Conservation (phyloP, 2,113 vertebrate species). For the Nothocercus nigrocapillus region DNA sequence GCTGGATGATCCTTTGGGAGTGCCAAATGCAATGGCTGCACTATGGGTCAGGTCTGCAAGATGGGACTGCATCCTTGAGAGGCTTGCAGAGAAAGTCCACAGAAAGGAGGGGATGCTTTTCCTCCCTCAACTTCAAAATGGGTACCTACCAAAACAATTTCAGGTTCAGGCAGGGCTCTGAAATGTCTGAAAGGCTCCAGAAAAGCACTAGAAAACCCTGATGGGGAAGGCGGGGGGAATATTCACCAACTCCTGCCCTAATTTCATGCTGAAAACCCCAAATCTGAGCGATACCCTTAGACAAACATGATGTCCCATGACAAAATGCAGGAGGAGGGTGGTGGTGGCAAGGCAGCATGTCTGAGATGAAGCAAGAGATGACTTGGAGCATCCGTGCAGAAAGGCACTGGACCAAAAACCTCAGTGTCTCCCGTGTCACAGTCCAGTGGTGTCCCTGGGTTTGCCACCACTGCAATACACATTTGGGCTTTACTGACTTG, state of each 20-base stretch:
- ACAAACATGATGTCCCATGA: not conserved
- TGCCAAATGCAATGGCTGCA: not conserved
- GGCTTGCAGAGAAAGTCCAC: not conserved
- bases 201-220: not conserved
- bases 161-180: not conserved
- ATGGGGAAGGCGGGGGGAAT: no score
- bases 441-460: not conserved
- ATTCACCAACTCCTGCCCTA: not conserved
- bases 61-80: not conserved
- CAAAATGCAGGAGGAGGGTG: not conserved
- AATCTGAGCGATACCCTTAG: not conserved
- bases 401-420: not conserved
- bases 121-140: not conserved
- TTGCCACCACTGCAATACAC: not conserved
- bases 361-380: fast-evolving
- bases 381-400: no score
- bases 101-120: not conserved
- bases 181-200: not conserved
- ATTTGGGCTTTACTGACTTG: not conserved
- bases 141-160: fast-evolving
- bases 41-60: not conserved
- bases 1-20: not conserved
- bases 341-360: no score
- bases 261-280: not conserved
- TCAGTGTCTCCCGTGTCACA: not conserved